Evolutionary conservation across 35 echinoderm and acorn worm genomes (phyloP).

Genomic region (Anneissia japonica): DNA sequence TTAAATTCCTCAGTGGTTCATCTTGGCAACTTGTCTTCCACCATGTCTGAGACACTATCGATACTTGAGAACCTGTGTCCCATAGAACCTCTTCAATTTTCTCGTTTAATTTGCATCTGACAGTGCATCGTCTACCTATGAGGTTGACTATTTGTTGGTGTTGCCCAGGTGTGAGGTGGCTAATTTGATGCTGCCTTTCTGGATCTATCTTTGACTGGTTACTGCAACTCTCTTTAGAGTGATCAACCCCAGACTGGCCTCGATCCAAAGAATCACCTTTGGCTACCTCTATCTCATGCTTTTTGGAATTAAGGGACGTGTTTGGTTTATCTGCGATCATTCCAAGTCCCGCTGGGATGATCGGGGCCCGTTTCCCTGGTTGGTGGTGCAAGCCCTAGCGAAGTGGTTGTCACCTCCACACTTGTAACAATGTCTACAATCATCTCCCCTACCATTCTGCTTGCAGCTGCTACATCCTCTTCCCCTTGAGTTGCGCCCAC

Average conservation of each 20-base stretch:
- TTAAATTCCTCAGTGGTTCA: conserved; percentile 15
- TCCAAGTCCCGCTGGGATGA: conserved; percentile 19
- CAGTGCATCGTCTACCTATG: conserved; percentile 13
- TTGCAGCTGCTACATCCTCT: conserved; percentile 31
- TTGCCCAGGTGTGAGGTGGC: neutral
- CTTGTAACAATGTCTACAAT: conserved; percentile 26
- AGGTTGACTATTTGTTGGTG: conserved; percentile 15
- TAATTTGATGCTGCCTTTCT: neutral
- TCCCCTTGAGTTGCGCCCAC: neutral
- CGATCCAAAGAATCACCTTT: too few species aligned
- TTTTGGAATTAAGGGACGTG: neutral
- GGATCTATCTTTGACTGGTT: neutral
- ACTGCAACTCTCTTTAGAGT: neutral
- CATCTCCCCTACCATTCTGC: conserved; percentile 2
- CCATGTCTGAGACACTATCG: too few species aligned
- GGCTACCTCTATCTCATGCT: too few species aligned
- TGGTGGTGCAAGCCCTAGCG: conserved; percentile 17
- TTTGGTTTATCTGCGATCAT: neutral
- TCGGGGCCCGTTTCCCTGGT: conserved; percentile 33
- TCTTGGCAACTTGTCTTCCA: too few species aligned
- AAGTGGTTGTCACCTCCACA: conserved; percentile 51
- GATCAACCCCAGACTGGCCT: too few species aligned
- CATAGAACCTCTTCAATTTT: conserved; percentile 26
- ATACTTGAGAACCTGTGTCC: conserved; percentile 14
- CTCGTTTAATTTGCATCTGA: conserved; percentile 36